phyloP scores from a whole-genome alignment of 2,113 vertebrate species.

The Psilopogon haemacephalus region DNA sequence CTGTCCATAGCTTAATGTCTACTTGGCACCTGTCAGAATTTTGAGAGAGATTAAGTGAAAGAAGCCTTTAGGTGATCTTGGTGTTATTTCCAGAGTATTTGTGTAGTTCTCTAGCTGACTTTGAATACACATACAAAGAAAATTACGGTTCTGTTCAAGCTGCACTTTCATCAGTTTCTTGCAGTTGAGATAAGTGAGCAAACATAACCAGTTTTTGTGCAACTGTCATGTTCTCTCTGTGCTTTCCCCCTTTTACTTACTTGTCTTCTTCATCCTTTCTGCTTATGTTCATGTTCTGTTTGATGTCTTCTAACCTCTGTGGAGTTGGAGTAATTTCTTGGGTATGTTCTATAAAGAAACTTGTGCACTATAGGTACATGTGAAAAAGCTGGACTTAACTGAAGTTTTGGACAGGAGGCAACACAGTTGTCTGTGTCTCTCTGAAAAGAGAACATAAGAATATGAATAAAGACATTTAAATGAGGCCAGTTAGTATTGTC shows the following conservation, averaged over 20 bases:
- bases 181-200: not conserved
- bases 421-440: not conserved
- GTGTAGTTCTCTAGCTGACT: not conserved
- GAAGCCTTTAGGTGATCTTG: not conserved
- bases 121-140: not conserved
- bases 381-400: conserved; percentile 7
- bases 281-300: not conserved
- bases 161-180: not conserved
- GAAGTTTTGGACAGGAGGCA: conserved; percentile 13
- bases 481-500: conserved; percentile 55
- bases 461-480: conserved; percentile 59
- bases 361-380: not conserved
- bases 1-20: not conserved
- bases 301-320: not conserved
- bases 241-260: not conserved
- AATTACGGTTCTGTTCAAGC: not conserved
- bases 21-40: not conserved
- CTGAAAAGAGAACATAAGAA: conserved; percentile 42
- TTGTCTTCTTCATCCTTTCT: not conserved
- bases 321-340: not conserved
- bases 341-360: not conserved
- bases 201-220: not conserved
- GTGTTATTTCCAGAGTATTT: not conserved
- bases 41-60: not conserved
- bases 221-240: not conserved